Conservation (phyloP, 2,113 vertebrate species). For the Lampris incognitus region DNA sequence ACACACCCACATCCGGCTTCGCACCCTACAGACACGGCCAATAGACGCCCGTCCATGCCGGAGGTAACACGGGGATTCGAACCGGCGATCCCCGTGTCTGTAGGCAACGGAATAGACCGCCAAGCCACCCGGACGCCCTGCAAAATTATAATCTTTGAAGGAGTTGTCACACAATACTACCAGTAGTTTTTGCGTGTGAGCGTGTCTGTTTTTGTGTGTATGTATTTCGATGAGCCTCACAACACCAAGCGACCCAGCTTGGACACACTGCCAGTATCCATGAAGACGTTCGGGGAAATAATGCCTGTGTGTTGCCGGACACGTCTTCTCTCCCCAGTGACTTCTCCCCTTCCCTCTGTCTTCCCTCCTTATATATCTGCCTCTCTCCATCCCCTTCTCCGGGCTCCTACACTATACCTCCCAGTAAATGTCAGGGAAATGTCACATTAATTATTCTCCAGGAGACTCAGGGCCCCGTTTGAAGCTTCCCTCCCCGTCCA, state of each 20-base stretch:
- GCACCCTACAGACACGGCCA: too few species aligned
- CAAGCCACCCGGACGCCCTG: background rate
- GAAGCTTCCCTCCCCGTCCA: conserved; percentile 61
- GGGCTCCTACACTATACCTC: conserved; percentile 73
- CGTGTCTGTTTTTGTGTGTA: conserved; percentile 11
- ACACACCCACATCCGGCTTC: too few species aligned
- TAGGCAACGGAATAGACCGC: too few species aligned
- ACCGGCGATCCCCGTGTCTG: too few species aligned
- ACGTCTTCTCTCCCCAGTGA: conserved; percentile 22
- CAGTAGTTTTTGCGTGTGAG: conserved; percentile 39
- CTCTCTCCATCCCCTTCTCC: conserved; percentile 53
- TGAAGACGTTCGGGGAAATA: conserved; percentile 26
- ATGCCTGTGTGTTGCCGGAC: background rate
- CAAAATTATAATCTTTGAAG: conserved; percentile 60
- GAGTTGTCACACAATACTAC: conserved; percentile 49
- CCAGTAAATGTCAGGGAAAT: conserved; percentile 86
- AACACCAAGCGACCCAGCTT: conserved; percentile 18
- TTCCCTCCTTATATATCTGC: conserved; percentile 32
- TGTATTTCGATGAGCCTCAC: conserved; percentile 30
- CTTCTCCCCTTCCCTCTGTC: conserved; percentile 34
- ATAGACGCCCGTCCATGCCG: too few species aligned
- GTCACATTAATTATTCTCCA: conserved; percentile 85
- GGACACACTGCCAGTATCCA: conserved; percentile 26
- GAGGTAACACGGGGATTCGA: too few species aligned
- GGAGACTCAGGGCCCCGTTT: conserved; percentile 73